phyloP scores from a whole-genome alignment of 2,113 vertebrate species.

The Bettongia penicillata region DNA sequence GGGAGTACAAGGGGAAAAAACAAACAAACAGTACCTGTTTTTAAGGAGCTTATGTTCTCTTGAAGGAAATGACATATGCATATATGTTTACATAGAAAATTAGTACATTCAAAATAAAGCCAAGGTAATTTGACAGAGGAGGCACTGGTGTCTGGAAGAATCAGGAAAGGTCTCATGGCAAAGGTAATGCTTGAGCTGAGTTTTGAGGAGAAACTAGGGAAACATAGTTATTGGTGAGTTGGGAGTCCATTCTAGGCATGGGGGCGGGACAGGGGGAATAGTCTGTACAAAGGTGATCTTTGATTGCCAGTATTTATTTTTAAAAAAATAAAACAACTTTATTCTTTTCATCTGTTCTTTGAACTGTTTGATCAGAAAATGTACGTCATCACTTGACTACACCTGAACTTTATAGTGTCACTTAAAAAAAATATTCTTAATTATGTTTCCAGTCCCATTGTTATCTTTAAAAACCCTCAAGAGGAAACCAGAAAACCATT shows the following conservation, averaged over 20 bases:
- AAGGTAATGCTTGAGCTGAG: not conserved
- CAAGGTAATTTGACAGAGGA: not conserved
- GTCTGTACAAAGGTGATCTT: not conserved
- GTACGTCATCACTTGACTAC: too few relatives aligned
- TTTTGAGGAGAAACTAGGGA: not conserved
- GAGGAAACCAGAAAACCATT: not conserved
- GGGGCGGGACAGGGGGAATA: too few relatives aligned
- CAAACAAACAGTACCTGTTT: not conserved
- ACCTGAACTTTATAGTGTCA: not conserved
- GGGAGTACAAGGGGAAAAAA: not conserved
- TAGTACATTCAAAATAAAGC: too few relatives aligned
- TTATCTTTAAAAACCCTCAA: not conserved
- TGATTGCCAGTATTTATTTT: not conserved
- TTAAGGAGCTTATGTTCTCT: not conserved
- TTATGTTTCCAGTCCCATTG: not conserved
- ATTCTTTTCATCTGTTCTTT: not conserved
- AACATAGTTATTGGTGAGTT: not conserved
- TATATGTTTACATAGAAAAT: not conserved
- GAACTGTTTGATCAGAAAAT: not conserved
- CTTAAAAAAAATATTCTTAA: not conserved
- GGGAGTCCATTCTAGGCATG: not conserved
- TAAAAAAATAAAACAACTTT: too few relatives aligned
- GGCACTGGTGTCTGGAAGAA: not conserved
- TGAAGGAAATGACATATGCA: not conserved
- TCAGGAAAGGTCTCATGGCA: not conserved